phyloP scores from a whole-genome alignment of 1,140 invertebrate genomes.

The Platyura marginata region DNA sequence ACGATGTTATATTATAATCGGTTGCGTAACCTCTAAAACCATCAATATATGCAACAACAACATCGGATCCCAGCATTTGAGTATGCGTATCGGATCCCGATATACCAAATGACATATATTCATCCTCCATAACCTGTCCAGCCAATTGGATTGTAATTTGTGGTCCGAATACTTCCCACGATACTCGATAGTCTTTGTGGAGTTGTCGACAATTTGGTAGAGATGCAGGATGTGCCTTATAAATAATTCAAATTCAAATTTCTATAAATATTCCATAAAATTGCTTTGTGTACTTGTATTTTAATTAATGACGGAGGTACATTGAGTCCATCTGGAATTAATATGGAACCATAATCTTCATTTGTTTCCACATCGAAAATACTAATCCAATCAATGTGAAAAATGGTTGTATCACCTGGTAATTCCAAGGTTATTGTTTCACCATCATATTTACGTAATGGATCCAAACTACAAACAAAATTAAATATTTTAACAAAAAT shows the following conservation, averaged over 20 bases:
- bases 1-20: constrained; percentile 74
- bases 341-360: constrained; percentile 55
- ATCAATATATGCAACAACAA: constrained; percentile 58
- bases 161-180: constrained; percentile 81
- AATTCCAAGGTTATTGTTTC: constrained; percentile 59
- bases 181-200: constrained; percentile 63
- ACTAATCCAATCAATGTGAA: constrained; percentile 71
- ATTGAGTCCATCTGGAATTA: constrained; percentile 63
- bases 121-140: constrained; percentile 53
- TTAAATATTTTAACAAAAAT: not conserved
- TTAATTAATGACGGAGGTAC: constrained; percentile 65
- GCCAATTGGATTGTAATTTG: constrained; percentile 71
- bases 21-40: constrained; percentile 46
- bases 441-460: constrained; percentile 46
- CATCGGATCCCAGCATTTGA: constrained; percentile 74
- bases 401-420: constrained; percentile 67
- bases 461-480: constrained; percentile 38
- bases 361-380: constrained; percentile 55
- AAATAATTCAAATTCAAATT: no score
- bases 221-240: constrained; percentile 28
- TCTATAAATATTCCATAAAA: constrained; percentile 37
- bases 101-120: constrained; percentile 76
- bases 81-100: constrained; percentile 50
- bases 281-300: constrained; percentile 31
- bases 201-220: constrained; percentile 74